Conservation (phyloP, 2,888 invertebrate genomes). For the Torymus texanus region DNA sequence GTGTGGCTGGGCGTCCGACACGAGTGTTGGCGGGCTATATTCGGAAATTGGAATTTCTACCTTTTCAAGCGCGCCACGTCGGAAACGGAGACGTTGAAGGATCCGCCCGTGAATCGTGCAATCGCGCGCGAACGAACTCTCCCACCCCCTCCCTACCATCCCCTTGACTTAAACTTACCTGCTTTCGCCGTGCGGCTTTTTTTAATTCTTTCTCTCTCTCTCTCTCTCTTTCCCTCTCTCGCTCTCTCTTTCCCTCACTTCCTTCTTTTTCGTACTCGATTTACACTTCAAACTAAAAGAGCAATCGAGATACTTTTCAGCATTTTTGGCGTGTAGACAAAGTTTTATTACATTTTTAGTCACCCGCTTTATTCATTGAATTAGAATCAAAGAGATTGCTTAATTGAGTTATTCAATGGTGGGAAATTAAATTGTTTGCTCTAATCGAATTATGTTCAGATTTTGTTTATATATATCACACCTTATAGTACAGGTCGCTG, state of each 20-base stretch:
- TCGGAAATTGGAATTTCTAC: slow-evolving; percentile 73
- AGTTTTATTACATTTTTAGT: no score
- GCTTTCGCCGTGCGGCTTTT: neutral
- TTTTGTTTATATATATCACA: no score
- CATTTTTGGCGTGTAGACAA: neutral
- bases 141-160: slow-evolving; percentile 1
- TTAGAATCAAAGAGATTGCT: no score
- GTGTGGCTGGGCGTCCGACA: slow-evolving; percentile 58
- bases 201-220: neutral
- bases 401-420: neutral
- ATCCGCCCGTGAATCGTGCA: slow-evolving; percentile 55
- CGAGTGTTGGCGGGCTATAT: slow-evolving; percentile 58
- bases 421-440: neutral
- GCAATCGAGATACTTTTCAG: slow-evolving; percentile 25
- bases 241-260: neutral
- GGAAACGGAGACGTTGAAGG: slow-evolving; percentile 64
- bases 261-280: neutral
- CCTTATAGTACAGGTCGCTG: no score
- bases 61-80: slow-evolving; percentile 66
- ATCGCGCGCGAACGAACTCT: slow-evolving; percentile 23
- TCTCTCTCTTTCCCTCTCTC: neutral
- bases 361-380: neutral
- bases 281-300: slow-evolving; percentile 27
- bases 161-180: slow-evolving; percentile 16
- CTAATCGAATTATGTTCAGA: no score